Conservation (phyloP, 2,888 invertebrate genomes). For the Cryptophagus acutangulus region DNA sequence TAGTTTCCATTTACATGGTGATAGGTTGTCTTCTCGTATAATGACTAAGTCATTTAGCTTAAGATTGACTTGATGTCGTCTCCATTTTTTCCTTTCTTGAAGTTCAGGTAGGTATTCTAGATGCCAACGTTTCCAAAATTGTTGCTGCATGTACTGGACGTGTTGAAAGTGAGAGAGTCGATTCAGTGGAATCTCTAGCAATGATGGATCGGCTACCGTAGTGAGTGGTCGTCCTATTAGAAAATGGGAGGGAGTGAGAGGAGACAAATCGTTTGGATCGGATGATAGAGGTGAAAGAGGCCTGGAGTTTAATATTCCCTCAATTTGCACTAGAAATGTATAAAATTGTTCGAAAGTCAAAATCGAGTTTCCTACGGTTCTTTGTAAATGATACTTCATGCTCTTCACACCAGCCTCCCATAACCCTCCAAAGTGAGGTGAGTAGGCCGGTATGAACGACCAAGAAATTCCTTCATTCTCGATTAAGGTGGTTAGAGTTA, state of each 20-base stretch:
- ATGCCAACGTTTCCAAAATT: conserved; percentile 2
- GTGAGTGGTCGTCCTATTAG: conserved; percentile 7
- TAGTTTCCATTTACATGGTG: not conserved
- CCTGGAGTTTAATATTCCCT: conserved; percentile 31
- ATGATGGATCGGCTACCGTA: conserved; percentile 4
- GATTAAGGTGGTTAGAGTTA: not conserved
- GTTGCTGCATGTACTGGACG: conserved; percentile 6
- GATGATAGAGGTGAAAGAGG: conserved; percentile 24
- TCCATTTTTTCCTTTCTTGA: conserved; percentile 7
- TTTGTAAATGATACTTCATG: conserved; percentile 28
- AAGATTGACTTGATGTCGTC: not conserved
- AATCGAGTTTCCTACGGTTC: conserved; percentile 20
- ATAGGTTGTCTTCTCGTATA: not conserved
- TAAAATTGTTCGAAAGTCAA: conserved; percentile 30
- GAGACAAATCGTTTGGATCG: conserved; percentile 22
- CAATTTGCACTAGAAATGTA: conserved; percentile 28
- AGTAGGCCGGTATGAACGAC: conserved; percentile 30
- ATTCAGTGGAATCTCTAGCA: conserved; percentile 6
- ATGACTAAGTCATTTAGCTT: not conserved
- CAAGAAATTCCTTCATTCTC: not conserved
- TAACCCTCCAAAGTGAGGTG: conserved; percentile 29
- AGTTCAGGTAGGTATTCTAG: not conserved
- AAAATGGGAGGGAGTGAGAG: conserved; percentile 20
- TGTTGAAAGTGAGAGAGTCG: conserved; percentile 9
- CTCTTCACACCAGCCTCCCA: conserved; percentile 21